These are phyloP conservation scores for Myodes glareolus DNA, from an alignment of 2,113 vertebrate species.

Conservation along the genomic window DNA sequence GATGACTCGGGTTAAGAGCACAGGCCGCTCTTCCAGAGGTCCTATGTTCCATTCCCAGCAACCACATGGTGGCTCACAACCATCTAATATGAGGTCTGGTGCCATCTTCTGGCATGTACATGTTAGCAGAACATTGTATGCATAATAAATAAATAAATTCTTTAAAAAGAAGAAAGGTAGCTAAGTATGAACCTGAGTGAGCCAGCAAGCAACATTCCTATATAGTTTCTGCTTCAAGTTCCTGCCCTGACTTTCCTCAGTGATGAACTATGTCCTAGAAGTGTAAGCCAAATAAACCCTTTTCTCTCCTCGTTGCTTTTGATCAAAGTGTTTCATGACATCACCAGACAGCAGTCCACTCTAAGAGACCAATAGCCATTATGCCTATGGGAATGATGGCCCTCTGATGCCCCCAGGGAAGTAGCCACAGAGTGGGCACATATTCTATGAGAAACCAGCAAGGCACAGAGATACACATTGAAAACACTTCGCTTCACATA, in stretches of 20 bases:
- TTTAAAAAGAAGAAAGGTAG: background rate
- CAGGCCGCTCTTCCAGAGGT: too few relatives aligned
- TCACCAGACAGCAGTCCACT: background rate
- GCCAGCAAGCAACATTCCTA: background rate
- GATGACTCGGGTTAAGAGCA: too few relatives aligned
- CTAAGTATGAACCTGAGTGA: background rate
- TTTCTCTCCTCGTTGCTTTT: background rate
- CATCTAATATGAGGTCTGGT: too few relatives aligned
- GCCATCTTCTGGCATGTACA: too few relatives aligned
- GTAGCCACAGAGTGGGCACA: rapidly evolving
- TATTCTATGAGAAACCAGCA: rapidly evolving
- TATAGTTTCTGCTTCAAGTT: background rate
- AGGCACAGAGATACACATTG: background rate
- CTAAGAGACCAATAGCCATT: rapidly evolving
- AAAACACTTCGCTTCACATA: rapidly evolving
- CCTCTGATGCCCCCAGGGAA: rapidly evolving
- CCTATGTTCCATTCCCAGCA: too few relatives aligned
- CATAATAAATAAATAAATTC: too few relatives aligned
- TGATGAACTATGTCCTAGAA: background rate
- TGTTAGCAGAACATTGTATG: too few relatives aligned
- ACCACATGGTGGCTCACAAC: too few relatives aligned
- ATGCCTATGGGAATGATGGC: rapidly evolving
- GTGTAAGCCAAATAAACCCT: background rate
- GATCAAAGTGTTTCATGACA: background rate
- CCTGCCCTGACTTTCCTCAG: background rate